Evolutionary conservation across 2,888 invertebrate species (phyloP).

Genomic region (Caradrina kadenii): DNA sequence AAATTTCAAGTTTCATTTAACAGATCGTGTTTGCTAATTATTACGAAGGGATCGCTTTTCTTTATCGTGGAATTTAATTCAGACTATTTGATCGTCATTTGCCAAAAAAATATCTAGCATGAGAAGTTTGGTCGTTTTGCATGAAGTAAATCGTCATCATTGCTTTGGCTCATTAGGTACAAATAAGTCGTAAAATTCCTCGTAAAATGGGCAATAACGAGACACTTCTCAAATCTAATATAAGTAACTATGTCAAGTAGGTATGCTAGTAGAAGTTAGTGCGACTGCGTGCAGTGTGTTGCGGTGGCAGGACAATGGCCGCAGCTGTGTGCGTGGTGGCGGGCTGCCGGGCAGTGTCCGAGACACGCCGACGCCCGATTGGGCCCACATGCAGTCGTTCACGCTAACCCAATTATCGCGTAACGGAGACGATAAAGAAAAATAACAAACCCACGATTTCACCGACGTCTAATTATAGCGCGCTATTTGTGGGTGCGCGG

Average conservation of each 20-base stretch:
- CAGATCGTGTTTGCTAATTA: neutral
- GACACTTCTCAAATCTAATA: constrained; percentile 32
- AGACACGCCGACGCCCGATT: constrained; percentile 89
- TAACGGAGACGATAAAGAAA: constrained; percentile 90
- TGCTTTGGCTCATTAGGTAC: constrained; percentile 10
- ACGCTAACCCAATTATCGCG: constrained; percentile 90
- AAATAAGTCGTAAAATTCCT: constrained; percentile 15
- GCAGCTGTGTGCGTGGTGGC: constrained; percentile 69
- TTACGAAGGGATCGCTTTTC: neutral
- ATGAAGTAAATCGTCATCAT: constrained; percentile 1
- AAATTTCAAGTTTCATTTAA: constrained; percentile 25
- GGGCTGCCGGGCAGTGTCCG: constrained; percentile 70
- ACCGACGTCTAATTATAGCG: constrained; percentile 89
- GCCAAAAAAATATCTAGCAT: neutral
- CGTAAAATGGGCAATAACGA: constrained; percentile 32
- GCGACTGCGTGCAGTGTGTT: constrained; percentile 44
- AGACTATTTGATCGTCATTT: neutral
- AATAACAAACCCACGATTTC: constrained; percentile 91
- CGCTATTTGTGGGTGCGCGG: constrained; percentile 90
- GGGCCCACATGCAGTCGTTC: constrained; percentile 88
- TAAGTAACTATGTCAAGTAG: constrained; percentile 36
- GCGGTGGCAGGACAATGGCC: constrained; percentile 79
- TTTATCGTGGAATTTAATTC: neutral
- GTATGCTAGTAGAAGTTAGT: constrained; percentile 29
- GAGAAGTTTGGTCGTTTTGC: constrained; percentile 1